Evolutionary conservation across 2,888 invertebrate genomes (phyloP).

Genomic region (Phorcus lineatus): DNA sequence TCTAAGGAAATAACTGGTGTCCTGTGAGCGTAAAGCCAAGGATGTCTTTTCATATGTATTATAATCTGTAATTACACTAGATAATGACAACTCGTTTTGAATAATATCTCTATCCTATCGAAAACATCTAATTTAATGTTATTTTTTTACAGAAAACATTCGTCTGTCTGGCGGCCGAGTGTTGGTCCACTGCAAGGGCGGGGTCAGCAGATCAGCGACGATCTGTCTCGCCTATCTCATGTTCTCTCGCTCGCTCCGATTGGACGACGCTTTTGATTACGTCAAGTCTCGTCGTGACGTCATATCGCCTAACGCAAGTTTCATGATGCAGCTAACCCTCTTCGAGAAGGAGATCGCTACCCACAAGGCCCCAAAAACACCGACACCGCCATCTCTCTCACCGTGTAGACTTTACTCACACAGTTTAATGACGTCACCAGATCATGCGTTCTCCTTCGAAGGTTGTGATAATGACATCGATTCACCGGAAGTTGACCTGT

Average conservation of each 20-base stretch:
- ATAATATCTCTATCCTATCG: background rate
- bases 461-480: slow-evolving; percentile 19
- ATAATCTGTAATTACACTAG: no score
- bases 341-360: slow-evolving; percentile 60
- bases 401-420: slow-evolving; percentile 35
- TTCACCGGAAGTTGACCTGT: slow-evolving; percentile 24
- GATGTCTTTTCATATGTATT: no score
- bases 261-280: slow-evolving; percentile 75
- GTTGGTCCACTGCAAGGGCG: slow-evolving; percentile 71
- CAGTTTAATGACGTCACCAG: slow-evolving; percentile 27
- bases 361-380: slow-evolving; percentile 18
- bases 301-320: slow-evolving; percentile 76
- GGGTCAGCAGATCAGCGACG: slow-evolving; percentile 72
- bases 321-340: slow-evolving; percentile 75
- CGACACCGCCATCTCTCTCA: slow-evolving; percentile 36
- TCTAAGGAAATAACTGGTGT: no score
- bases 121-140: background rate
- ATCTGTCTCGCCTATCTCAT: slow-evolving; percentile 72
- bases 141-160: slow-evolving; percentile 58
- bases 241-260: slow-evolving; percentile 55
- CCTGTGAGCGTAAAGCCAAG: no score
- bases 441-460: slow-evolving; percentile 29
- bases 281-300: slow-evolving; percentile 71
- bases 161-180: slow-evolving; percentile 60
- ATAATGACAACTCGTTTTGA: no score